phyloP scores from a whole-genome alignment of 2,888 invertebrate genomes.

The Pyrocoelia pectoralis region DNA sequence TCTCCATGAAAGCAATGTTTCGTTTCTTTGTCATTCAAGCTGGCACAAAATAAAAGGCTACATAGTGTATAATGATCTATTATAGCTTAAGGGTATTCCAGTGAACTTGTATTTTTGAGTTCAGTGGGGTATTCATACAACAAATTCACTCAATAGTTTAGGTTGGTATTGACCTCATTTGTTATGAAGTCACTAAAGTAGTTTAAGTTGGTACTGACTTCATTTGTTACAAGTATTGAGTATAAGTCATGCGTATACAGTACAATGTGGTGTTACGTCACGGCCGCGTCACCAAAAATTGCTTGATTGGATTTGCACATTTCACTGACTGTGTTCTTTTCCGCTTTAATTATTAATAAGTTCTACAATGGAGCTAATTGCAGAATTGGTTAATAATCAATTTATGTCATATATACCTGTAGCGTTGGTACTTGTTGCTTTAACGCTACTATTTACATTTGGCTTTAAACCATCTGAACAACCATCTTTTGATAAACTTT shows the following conservation, averaged over 20 bases:
- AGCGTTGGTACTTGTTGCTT: constrained; percentile 72
- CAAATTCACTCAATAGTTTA: not conserved
- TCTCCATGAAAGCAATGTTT: too few species aligned
- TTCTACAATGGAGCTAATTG: constrained; percentile 66
- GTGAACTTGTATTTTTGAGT: too few species aligned
- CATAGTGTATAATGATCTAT: too few species aligned
- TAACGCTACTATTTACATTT: constrained; percentile 78
- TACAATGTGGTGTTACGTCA: constrained; percentile 65
- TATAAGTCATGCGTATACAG: constrained; percentile 34
- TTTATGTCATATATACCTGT: constrained; percentile 66
- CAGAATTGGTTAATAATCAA: constrained; percentile 67
- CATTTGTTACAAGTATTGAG: constrained; percentile 11
- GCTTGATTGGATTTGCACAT: constrained; percentile 38
- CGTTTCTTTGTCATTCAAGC: too few species aligned
- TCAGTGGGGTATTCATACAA: too few species aligned
- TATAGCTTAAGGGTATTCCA: too few species aligned
- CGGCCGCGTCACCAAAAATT: constrained; percentile 73
- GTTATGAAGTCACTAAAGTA: too few species aligned
- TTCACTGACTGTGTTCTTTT: constrained; percentile 25
- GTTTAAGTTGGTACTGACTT: too few species aligned
- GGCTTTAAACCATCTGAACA: constrained; percentile 83
- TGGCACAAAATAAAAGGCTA: too few species aligned
- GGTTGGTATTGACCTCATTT: not conserved
- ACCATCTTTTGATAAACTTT: constrained; percentile 80
- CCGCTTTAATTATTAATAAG: constrained; percentile 15